A percentile compares a stretch with the other conserved stretches of the same genome.
Evolutionary conservation across 1,140 invertebrate species (phyloP).

Genomic region (Littorina saxatilis): DNA sequence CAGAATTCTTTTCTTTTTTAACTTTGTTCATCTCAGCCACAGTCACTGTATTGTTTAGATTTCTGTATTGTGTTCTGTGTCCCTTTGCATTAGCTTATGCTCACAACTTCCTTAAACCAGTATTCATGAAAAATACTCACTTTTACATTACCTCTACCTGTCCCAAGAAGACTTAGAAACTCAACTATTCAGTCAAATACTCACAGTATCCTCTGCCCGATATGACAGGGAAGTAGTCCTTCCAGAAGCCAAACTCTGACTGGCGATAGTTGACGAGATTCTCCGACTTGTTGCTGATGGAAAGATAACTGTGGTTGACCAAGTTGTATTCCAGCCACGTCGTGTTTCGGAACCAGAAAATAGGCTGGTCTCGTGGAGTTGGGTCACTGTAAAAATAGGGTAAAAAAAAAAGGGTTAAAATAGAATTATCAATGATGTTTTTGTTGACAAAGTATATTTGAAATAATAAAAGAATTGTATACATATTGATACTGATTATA

Average conservation of each 20-base stretch:
- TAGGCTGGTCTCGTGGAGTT: slow-evolving; percentile 52
- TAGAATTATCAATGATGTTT: neutral
- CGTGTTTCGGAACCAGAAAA: slow-evolving; percentile 53
- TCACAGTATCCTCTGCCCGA: slow-evolving; percentile 55
- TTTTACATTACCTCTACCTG: too few relatives aligned
- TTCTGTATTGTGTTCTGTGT: too few relatives aligned
- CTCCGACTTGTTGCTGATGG: slow-evolving; percentile 57
- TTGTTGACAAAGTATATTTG: too few relatives aligned
- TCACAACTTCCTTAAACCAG: too few relatives aligned
- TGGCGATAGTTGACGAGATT: slow-evolving; percentile 61
- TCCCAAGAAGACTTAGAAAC: too few relatives aligned
- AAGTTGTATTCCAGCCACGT: slow-evolving; percentile 62
- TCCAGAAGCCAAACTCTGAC: slow-evolving; percentile 63
- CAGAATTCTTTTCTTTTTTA: too few relatives aligned
- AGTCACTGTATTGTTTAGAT: too few relatives aligned
- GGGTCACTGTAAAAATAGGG: slow-evolving; percentile 52
- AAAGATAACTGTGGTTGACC: slow-evolving; percentile 62
- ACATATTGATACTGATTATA: neutral
- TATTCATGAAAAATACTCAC: too few relatives aligned
- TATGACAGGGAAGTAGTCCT: slow-evolving; percentile 61
- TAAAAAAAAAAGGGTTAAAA: neutral
- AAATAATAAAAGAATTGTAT: neutral
- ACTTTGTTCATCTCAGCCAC: too few relatives aligned
- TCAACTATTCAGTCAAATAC: too few relatives aligned
- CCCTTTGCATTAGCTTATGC: too few relatives aligned